Base-by-base conservation (phyloP, 2,113 vertebrate species). In the Dicrurus megarhynchus region DNA sequence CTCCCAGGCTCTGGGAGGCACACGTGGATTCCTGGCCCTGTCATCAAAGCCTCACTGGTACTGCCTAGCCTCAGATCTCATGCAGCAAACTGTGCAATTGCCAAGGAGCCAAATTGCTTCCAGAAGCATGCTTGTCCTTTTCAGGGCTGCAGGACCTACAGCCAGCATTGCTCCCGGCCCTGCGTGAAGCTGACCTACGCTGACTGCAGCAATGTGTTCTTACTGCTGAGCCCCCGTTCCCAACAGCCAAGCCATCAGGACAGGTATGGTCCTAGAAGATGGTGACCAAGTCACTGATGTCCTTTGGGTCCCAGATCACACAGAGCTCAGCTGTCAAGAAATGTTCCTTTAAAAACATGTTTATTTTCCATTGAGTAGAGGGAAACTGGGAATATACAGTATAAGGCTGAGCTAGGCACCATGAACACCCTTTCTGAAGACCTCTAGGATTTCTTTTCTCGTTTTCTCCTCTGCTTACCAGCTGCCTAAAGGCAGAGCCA, bases 181-280 rank as follows among this genome's bases (percentile, higher is more conserved):
- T 20, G 8, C 0, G 0, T 57, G 32, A 57, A 24, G 57, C 37
- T 74, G 50, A 39, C 16, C 26, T 50, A 9, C 0, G 1, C 44
- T 53, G 28, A 32, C 30, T 60, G 44, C 37, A 81, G 64, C 32
- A 56, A 27, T 2, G 17, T 15, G 24, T 57, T 22, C 28, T 28
- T 24, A 15, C 37, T 79, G 44, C 57, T 61, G 41, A 64, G 35
- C 32, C 23, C 4, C 1, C 39, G 22, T 7, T 77, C 69, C 55
- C 74, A 69, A 33, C 33, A 84, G 59, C 41, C 57, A 71, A 27
- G 22, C 24, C 44, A n/a, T 32, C 23, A 56, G 26, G 11, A 81
- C 26, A 60, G 5, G 6, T 14, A 24, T 2, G 32, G 41, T 53
- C 64, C 79, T 42, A 44, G 30, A 64, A 18, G 16, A 39, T 8